Evolutionary conservation across 2,113 vertebrate genomes (phyloP), one percentile per base, ranked within the genome.

Genomic region (Grammomys surdaster): DNA sequence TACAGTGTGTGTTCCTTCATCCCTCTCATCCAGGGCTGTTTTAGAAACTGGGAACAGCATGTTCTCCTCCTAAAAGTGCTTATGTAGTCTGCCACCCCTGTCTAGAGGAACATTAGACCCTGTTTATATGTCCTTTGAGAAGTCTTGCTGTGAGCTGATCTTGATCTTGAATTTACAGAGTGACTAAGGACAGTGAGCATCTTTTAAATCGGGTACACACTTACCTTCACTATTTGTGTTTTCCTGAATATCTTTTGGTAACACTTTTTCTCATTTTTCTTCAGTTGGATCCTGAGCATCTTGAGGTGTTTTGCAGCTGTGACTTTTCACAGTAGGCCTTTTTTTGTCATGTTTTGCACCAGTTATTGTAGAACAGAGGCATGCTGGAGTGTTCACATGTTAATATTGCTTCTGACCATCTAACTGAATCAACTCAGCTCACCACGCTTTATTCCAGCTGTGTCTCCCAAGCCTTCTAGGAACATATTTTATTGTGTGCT

Each of bases 201-300:
- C 78, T 97, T 95, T 91, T 76, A 43, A 87, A 48, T 19, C 60
- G 84, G 92, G 81, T 58, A 51, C 7, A 1, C 70, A 60, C 94
- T 87, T 86, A 11, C 89, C 67, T 84, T 24, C 31, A 78, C 81
- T 84, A 88, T 56, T 19, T 78, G 63, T 40, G 7, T 89, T 94
- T 96, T 87, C 88, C 95, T 96, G 91, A 72, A 80, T 94, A 26
- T 87, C 22, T 54, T 90, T 90, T 81, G 81, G 60, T 90, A 88
- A 91, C 91, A 75, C 58, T 84, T 75, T 88, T 89, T 48, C 51
- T 89, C 76, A 69, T 88, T 94, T 93, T 78, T 92, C 48, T 90
- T 85, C 60, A 33, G 43, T 90, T 96, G 80, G 65, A 78, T 76
- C 69, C 80, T 75, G 33, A 9, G 60, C 87, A 58, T 76, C 93